These are phyloP conservation scores for Bolinopsis microptera DNA, from an alignment of 37 sponge, comb jelly and placozoan genomes.

Conservation along the genomic window DNA sequence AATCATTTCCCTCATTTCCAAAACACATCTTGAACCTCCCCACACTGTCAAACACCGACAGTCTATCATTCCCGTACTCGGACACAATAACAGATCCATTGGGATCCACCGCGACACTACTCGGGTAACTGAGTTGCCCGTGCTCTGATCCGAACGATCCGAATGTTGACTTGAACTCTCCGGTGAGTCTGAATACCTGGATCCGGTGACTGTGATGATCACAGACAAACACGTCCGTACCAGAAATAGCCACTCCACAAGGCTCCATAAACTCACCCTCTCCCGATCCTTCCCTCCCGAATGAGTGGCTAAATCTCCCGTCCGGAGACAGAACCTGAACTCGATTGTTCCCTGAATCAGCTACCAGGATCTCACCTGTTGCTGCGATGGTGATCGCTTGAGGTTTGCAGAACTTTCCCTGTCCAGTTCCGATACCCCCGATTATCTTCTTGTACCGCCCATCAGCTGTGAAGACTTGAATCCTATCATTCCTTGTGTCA, in stretches of 20 bases:
- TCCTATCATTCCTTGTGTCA: conserved; percentile 8
- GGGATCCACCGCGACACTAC: conserved; percentile 66
- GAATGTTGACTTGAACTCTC: conserved; percentile 67
- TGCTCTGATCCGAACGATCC: conserved; percentile 64
- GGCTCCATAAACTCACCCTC: conserved; percentile 71
- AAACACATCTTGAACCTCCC: conserved; percentile 64
- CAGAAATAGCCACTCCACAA: conserved; percentile 67
- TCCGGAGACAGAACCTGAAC: conserved; percentile 70
- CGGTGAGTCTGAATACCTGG: conserved; percentile 72
- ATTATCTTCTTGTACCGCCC: conserved; percentile 68
- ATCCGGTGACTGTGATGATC: conserved; percentile 69
- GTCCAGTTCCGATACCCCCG: conserved; percentile 38
- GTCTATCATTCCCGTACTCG: conserved; percentile 66
- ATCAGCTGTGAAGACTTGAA: conserved; percentile 68
- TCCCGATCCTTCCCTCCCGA: conserved; percentile 67
- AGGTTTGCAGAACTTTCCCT: conserved; percentile 65
- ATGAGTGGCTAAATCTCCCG: conserved; percentile 67
- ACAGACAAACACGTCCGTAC: conserved; percentile 69
- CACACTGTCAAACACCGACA: conserved; percentile 40
- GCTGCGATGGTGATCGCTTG: conserved; percentile 67
- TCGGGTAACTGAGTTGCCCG: conserved; percentile 62
- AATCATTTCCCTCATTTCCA: conserved; percentile 60
- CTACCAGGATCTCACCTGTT: conserved; percentile 65
- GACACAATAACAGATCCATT: conserved; percentile 71
- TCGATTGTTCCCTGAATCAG: conserved; percentile 69